Conservation (phyloP, 2,797 vertebrate genomes). For the Pachyuromys duprasi region DNA sequence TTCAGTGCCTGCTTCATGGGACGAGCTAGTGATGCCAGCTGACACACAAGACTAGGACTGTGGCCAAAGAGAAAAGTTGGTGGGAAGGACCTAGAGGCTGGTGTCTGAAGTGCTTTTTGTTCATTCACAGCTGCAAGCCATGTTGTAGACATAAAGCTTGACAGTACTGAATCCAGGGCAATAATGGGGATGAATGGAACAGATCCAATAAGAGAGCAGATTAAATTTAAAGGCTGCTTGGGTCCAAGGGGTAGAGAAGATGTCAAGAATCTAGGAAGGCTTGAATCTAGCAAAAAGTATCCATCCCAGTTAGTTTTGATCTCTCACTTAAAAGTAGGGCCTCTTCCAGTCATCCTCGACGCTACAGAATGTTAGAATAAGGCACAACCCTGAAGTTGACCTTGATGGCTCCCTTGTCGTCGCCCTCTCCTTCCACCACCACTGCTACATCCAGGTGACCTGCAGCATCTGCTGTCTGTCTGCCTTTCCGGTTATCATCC, state of each 20-base stretch:
- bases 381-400: background rate
- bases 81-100: background rate
- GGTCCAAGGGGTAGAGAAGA: background rate
- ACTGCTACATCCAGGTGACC: background rate
- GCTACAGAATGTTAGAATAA: background rate
- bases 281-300: background rate
- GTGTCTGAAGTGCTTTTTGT: background rate
- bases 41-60: background rate
- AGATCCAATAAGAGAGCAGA: background rate
- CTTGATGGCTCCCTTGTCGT: background rate
- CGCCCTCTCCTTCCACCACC: background rate
- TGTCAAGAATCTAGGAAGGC: background rate
- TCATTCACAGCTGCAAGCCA: background rate
- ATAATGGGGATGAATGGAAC: background rate
- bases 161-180: background rate
- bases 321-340: background rate
- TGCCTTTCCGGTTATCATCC: background rate
- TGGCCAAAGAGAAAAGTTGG: background rate
- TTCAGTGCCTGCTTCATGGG: background rate
- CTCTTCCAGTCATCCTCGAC: background rate
- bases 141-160: background rate
- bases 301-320: conserved; percentile 7
- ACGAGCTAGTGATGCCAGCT: background rate
- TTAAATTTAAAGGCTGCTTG: background rate
- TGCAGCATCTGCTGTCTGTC: background rate